phyloP scores from a whole-genome alignment of 2,797 vertebrate species.

The Erpetoichthys calabaricus region DNA sequence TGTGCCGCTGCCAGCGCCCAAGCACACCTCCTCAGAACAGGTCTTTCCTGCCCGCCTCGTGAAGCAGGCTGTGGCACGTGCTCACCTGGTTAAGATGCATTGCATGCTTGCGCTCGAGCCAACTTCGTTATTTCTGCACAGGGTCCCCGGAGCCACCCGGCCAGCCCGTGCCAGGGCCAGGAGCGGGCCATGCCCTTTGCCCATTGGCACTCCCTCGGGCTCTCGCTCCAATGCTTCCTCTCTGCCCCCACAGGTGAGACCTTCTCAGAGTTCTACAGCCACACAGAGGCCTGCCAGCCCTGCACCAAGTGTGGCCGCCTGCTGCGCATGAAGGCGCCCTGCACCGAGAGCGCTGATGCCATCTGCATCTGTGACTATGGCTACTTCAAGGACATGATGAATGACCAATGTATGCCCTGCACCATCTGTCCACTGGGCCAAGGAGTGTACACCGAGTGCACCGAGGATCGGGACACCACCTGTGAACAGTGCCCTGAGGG shows the following conservation, averaged over 20 bases:
- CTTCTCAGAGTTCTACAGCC: constrained; percentile 74
- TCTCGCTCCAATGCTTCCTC: background rate
- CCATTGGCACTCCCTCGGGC: background rate
- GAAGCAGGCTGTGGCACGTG: too few relatives aligned
- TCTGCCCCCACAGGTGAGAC: constrained; percentile 63
- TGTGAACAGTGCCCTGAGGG: constrained; percentile 74
- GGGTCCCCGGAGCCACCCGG: too few relatives aligned
- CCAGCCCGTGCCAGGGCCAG: too few relatives aligned
- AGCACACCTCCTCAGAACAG: too few relatives aligned
- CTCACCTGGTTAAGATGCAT: too few relatives aligned
- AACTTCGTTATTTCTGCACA: too few relatives aligned
- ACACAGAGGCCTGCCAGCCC: constrained; percentile 59
- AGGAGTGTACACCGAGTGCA: constrained; percentile 64
- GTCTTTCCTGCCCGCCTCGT: too few relatives aligned
- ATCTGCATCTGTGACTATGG: constrained; percentile 73
- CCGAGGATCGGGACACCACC: constrained; percentile 57
- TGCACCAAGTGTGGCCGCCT: constrained; percentile 74
- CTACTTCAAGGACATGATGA: constrained; percentile 43
- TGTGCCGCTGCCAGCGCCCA: too few relatives aligned
- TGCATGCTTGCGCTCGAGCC: too few relatives aligned
- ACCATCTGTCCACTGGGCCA: constrained; percentile 60
- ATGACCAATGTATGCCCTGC: constrained; percentile 50
- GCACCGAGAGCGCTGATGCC: constrained; percentile 84
- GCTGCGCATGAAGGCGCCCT: constrained; percentile 78
- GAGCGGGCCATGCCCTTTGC: background rate